These are phyloP conservation scores for Callocephalon fimbriatum DNA, from an alignment of 2,113 vertebrate species.

Conservation along the genomic window DNA sequence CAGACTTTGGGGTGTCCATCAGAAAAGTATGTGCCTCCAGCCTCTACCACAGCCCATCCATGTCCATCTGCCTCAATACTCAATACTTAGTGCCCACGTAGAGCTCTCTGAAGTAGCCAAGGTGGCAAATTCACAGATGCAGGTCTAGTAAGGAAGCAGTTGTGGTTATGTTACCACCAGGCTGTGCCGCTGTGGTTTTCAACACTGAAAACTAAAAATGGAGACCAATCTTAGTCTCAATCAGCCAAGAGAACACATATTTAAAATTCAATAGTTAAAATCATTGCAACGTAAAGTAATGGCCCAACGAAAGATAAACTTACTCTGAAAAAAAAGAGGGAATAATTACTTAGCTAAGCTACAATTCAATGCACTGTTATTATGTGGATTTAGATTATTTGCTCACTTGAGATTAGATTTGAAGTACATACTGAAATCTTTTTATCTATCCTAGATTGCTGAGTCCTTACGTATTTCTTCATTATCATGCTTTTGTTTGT, in stretches of 20 bases:
- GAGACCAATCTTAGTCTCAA: background rate
- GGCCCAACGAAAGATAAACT: background rate
- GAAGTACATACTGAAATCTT: slow-evolving; percentile 68
- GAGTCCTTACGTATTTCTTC: slow-evolving; percentile 57
- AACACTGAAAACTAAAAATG: background rate
- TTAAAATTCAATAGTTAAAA: background rate
- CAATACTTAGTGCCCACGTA: background rate
- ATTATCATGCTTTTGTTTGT: background rate
- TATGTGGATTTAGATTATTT: slow-evolving; percentile 64
- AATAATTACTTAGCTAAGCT: slow-evolving; percentile 26
- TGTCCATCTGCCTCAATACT: background rate
- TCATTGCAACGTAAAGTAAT: background rate
- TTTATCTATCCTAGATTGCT: slow-evolving; percentile 45
- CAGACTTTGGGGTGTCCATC: background rate
- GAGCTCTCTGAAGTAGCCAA: background rate
- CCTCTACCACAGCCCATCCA: fast-evolving
- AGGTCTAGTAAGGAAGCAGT: background rate
- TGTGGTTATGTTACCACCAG: background rate
- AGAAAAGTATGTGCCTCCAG: background rate
- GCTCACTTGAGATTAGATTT: slow-evolving; percentile 65
- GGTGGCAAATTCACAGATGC: background rate
- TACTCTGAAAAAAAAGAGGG: background rate
- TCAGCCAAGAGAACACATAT: background rate
- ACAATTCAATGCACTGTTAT: slow-evolving; percentile 47
- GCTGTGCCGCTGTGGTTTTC: background rate